Base-by-base conservation (phyloP, 2,113 vertebrate genomes). In the Scomber colias region DNA sequence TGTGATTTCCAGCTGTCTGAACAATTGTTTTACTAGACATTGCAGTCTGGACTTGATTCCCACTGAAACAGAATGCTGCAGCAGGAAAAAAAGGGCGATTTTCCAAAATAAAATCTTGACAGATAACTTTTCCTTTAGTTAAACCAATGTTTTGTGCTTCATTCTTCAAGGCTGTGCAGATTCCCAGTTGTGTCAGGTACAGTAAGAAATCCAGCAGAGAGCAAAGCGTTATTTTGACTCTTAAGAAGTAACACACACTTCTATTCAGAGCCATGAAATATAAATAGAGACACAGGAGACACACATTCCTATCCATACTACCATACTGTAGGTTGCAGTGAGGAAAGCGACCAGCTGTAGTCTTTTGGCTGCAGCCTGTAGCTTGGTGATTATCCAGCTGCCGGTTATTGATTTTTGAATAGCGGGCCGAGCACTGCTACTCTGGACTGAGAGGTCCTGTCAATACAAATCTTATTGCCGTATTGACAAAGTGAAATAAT, bases 401-500 rank as follows among this genome's bases (percentile, higher is more conserved):
- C 85, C 83, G 81, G 72, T 15, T 87, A 91, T 89, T 56, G 87
- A 90, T 89, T 85, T 82, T 73, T 57, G 19, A 85, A 79, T 46
- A 64, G 77, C n/a, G 2, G 69, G n/a, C 69, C 77, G 57, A 69
- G 71, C 64, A 55, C 64, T 54, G 71, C 82, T 84, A 16, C 87
- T 69, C 54, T 75, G 77, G 72, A 70, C 84, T 53, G 77, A 87
- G 77, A 82, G 61, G 24, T 40, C 24, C 66, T 61, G 77, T 90
- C 90, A 64, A 90, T 89, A 87, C 81, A 85, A 83, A 90, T 88
- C 63, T 74, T 21, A 74, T 77, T 14, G 45, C 66, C 66, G 75
- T 81, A 83, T 50, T 89, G 89, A 88, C 81, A 75, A 75, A 85
- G 80, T 83, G 21, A 81, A 85, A 86, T 90, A 63, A 88, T 85